Evolutionary conservation across 2,113 vertebrate species (phyloP).

Genomic region (Podarcis cretensis): DNA sequence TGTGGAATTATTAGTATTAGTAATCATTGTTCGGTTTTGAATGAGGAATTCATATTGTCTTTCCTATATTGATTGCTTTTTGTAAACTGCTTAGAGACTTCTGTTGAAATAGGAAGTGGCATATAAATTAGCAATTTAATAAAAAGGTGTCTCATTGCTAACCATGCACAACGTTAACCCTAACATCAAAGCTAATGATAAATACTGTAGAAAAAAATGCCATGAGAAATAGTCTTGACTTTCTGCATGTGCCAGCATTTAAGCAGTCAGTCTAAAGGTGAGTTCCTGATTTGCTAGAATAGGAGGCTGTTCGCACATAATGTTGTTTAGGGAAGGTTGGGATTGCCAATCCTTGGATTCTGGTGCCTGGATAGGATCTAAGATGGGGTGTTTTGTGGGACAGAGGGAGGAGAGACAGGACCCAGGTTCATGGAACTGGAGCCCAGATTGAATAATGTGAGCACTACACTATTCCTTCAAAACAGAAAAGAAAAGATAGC

Average conservation of each 20-base stretch:
- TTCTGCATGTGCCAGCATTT: neutral
- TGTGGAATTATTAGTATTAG: too few relatives aligned
- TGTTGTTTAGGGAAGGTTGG: neutral
- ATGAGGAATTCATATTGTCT: too few relatives aligned
- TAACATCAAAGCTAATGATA: neutral
- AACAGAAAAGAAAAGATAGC: neutral
- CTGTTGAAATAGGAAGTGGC: neutral
- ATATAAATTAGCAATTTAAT: neutral
- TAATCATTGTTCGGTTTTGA: too few relatives aligned
- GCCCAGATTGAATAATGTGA: neutral
- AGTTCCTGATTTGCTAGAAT: neutral
- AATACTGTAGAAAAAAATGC: neutral
- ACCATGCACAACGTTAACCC: neutral
- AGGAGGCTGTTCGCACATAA: neutral
- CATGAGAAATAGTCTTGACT: neutral
- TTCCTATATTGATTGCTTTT: too few relatives aligned
- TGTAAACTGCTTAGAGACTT: neutral
- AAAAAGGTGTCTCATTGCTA: neutral
- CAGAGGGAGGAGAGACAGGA: neutral
- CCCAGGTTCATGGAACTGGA: neutral
- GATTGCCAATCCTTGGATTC: neutral
- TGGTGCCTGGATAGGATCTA: neutral
- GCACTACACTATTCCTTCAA: neutral
- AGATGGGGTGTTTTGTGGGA: neutral
- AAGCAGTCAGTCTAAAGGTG: neutral